These are phyloP conservation scores for Physocephala rufipes DNA, from an alignment of 2,888 invertebrate species.

Conservation along the genomic window DNA sequence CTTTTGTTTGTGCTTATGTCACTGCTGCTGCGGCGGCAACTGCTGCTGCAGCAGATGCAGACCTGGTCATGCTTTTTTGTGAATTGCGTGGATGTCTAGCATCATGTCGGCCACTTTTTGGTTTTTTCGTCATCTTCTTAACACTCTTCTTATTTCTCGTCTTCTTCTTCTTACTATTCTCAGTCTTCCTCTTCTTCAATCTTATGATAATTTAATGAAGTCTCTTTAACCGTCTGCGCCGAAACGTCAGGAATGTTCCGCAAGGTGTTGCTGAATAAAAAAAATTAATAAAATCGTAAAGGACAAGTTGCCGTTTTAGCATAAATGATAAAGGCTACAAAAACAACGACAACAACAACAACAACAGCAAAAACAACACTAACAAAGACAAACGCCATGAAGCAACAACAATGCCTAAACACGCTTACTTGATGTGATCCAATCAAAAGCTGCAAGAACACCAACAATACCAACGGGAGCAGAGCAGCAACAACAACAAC, in stretches of 20 bases:
- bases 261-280: conserved; percentile 28
- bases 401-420: background rate
- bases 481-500: background rate
- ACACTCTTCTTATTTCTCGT: too few relatives aligned
- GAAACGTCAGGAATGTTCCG: background rate
- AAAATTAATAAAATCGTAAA: conserved; percentile 18
- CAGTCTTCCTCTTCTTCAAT: conserved; percentile 1
- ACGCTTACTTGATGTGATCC: too few relatives aligned
- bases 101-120: too few relatives aligned
- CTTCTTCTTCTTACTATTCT: background rate
- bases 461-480: background rate
- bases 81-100: too few relatives aligned
- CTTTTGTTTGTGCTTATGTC: conserved; percentile 26
- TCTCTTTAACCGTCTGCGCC: conserved; percentile 15
- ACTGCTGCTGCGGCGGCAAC: conserved; percentile 25
- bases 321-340: background rate
- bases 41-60: conserved; percentile 9
- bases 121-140: too few relatives aligned
- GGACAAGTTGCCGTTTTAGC: background rate
- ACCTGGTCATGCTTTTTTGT: too few relatives aligned
- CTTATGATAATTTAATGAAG: conserved; percentile 5
- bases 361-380: background rate
- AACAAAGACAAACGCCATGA: too few relatives aligned
- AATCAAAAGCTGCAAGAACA: background rate
- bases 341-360: background rate